Conservation (phyloP, 2,113 vertebrate genomes). For the Anhinga anhinga region DNA sequence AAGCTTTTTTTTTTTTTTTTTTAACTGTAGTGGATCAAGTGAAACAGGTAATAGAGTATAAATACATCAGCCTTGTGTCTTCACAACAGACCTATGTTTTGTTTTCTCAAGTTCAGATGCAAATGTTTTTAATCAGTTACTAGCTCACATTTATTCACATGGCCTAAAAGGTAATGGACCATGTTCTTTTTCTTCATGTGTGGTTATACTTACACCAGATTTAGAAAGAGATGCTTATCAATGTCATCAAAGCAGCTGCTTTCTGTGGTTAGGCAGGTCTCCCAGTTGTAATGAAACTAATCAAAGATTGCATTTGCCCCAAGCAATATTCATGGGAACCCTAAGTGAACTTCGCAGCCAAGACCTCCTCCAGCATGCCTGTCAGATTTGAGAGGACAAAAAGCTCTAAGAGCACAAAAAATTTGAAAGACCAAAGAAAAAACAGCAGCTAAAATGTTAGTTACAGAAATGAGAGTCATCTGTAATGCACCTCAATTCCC, state of each 20-base stretch:
- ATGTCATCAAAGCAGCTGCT: not conserved
- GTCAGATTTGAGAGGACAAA: not conserved
- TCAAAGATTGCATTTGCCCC: not conserved
- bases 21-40: not conserved
- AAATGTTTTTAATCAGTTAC: not conserved
- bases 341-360: not conserved
- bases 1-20: fast-evolving
- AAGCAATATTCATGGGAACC: not conserved
- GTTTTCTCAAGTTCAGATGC: not conserved
- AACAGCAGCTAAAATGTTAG: not conserved
- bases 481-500: not conserved
- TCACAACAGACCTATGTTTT: not conserved
- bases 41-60: not conserved
- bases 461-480: not conserved
- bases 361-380: not conserved
- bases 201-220: not conserved
- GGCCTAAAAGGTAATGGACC: not conserved
- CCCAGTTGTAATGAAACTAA: not conserved
- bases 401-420: not conserved
- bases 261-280: not conserved
- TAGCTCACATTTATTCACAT: not conserved
- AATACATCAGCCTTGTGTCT: not conserved
- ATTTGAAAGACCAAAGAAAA: not conserved
- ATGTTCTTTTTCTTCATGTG: not conserved
- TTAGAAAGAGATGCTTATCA: not conserved